Evolutionary conservation across 2,888 invertebrate species (phyloP).

Genomic region (Drosophila neotestacea): DNA sequence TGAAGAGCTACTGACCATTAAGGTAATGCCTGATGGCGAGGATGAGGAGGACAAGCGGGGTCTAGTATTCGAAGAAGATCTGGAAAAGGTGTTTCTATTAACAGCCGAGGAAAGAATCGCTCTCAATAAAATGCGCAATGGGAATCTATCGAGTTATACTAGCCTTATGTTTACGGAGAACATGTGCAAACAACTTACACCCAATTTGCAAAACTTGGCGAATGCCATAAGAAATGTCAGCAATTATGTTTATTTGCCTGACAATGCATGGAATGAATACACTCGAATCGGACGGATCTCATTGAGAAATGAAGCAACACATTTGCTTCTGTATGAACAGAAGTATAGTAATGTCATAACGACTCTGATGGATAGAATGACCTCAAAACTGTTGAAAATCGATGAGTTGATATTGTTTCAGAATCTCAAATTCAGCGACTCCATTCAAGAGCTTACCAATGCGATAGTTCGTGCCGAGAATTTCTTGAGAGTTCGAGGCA

Average conservation of each 20-base stretch:
- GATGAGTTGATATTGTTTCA: conserved; percentile 49
- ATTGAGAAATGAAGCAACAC: conserved; percentile 29
- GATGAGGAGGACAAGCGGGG: neutral
- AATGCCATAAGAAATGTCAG: neutral
- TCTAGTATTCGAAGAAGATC: conserved; percentile 26
- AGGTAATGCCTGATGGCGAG: conserved; percentile 1
- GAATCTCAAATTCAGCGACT: conserved; percentile 30
- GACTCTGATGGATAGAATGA: conserved; percentile 11
- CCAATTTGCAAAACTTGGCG: conserved; percentile 13
- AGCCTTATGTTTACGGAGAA: conserved; percentile 18
- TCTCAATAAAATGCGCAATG: neutral
- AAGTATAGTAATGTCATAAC: conserved; percentile 12
- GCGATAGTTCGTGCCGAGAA: conserved; percentile 24
- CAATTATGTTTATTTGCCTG: neutral
- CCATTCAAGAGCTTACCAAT: conserved; percentile 20
- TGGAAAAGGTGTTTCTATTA: conserved; percentile 16
- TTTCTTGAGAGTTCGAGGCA: conserved; percentile 29
- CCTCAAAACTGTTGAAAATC: conserved; percentile 11
- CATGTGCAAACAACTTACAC: conserved; percentile 34
- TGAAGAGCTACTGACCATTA: conserved; percentile 9
- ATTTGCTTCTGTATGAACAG: conserved; percentile 23
- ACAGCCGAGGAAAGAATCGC: neutral
- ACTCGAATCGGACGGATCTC: conserved; percentile 12
- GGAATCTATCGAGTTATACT: conserved; percentile 29
- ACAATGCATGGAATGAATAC: neutral